Conservation (phyloP, 1,140 invertebrate species). For the Drosophila sulfurigaster region DNA sequence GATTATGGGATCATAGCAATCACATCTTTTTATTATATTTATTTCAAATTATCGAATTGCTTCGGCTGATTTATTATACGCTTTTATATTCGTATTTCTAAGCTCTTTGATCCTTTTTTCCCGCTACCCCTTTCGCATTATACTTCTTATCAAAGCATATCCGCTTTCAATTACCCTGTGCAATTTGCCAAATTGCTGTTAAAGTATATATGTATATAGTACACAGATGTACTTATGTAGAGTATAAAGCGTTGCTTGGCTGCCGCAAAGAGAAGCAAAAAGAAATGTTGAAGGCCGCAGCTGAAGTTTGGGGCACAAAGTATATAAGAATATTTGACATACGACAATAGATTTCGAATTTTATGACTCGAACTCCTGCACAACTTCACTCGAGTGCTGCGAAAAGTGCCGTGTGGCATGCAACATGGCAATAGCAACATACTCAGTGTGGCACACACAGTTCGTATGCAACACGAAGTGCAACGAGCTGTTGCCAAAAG, state of each 20-base stretch:
- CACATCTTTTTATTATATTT: background rate
- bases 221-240: background rate
- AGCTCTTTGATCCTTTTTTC: background rate
- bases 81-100: background rate
- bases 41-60: background rate
- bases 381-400: slow-evolving; percentile 22
- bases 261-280: slow-evolving; percentile 6
- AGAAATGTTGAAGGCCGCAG: slow-evolving; percentile 22
- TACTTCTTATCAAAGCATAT: slow-evolving; percentile 14
- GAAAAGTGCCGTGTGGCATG: slow-evolving; percentile 39
- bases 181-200: slow-evolving; percentile 53
- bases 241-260: background rate
- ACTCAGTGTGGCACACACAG: background rate
- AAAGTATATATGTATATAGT: background rate
- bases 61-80: background rate
- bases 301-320: slow-evolving; percentile 18
- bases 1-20: background rate
- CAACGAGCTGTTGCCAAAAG: slow-evolving; percentile 25
- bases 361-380: slow-evolving; percentile 47
- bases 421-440: slow-evolving; percentile 49
- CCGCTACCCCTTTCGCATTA: background rate
- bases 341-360: slow-evolving; percentile 65
- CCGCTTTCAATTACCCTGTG: slow-evolving; percentile 32
- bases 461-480: slow-evolving; percentile 36
- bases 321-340: slow-evolving; percentile 57